phyloP scores from a whole-genome alignment of 2,113 vertebrate species.

The Mus spicilegus region DNA sequence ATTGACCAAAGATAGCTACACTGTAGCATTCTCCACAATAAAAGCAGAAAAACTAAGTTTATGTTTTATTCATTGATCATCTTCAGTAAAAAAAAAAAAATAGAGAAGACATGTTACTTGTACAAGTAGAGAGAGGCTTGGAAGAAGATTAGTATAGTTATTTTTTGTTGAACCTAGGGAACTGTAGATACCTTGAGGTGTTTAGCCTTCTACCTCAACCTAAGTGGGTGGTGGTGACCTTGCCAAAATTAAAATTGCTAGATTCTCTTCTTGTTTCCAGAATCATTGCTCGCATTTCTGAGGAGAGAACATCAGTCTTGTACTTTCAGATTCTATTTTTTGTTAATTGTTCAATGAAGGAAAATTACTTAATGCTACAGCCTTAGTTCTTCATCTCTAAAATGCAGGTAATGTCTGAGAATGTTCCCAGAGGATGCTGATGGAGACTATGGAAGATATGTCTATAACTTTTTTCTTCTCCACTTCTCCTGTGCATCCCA shows the following conservation, averaged over 20 bases:
- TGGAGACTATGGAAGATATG: background rate
- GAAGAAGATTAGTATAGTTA: background rate
- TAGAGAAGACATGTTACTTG: background rate
- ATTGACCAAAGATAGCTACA: background rate
- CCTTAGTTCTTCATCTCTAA: background rate
- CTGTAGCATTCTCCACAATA: background rate
- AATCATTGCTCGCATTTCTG: background rate
- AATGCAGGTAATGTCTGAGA: background rate
- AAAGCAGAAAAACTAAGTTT: background rate
- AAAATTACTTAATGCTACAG: background rate
- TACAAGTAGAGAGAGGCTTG: background rate
- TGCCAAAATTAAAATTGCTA: background rate
- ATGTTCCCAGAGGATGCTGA: background rate
- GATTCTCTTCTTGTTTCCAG: background rate
- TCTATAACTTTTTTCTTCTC: background rate
- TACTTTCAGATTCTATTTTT: background rate
- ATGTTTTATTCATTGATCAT: background rate
- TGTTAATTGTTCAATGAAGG: background rate
- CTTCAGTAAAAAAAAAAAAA: background rate
- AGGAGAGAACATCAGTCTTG: background rate
- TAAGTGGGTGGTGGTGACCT: background rate
- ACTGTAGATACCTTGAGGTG: background rate
- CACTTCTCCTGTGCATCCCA: no score
- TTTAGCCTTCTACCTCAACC: no score
- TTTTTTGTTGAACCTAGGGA: background rate